A percentile compares a stretch with the other conserved stretches of the same genome.
phyloP scores from a whole-genome alignment of 2,113 vertebrate genomes.

The Erinaceus europaeus region DNA sequence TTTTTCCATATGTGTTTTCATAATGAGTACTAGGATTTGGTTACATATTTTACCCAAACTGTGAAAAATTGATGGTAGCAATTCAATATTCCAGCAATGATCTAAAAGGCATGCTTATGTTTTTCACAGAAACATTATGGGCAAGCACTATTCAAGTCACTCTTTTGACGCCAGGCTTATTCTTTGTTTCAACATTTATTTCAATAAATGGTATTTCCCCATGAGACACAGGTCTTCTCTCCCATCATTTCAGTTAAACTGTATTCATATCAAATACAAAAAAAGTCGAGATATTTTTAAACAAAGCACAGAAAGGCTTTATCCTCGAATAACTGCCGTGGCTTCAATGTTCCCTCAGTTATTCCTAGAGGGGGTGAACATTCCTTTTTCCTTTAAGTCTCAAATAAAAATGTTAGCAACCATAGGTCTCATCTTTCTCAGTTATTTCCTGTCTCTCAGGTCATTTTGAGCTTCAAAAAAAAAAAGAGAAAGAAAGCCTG shows the following conservation, averaged over 20 bases:
- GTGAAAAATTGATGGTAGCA: conserved; percentile 41
- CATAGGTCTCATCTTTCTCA: conserved; percentile 13
- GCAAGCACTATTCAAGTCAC: conserved; percentile 22
- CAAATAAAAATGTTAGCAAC: conserved; percentile 68
- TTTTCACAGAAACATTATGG: conserved; percentile 27
- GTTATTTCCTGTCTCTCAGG: conserved; percentile 41
- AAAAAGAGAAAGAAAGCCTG: conserved; percentile 4
- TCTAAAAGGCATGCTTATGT: not conserved
- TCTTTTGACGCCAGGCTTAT: not conserved
- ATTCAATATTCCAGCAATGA: conserved; percentile 39
- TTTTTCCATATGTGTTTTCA: conserved; percentile 57
- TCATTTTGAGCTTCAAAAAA: conserved; percentile 38
- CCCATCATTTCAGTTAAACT: conserved; percentile 50
- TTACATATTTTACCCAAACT: conserved; percentile 57
- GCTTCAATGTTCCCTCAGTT: conserved; percentile 67
- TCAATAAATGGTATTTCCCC: conserved; percentile 22
- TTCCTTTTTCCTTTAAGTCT: conserved; percentile 64
- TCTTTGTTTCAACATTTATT: conserved; percentile 27
- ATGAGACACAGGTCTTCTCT: not conserved
- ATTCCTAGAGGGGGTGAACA: conserved; percentile 35
- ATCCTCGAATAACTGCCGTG: conserved; percentile 67
- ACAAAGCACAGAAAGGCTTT: conserved; percentile 70
- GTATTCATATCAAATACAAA: conserved; percentile 67
- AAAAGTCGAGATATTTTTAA: conserved; percentile 69
- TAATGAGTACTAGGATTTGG: conserved; percentile 30